Conservation (phyloP, 2,113 vertebrate genomes). For the Chaetodon trifascialis region DNA sequence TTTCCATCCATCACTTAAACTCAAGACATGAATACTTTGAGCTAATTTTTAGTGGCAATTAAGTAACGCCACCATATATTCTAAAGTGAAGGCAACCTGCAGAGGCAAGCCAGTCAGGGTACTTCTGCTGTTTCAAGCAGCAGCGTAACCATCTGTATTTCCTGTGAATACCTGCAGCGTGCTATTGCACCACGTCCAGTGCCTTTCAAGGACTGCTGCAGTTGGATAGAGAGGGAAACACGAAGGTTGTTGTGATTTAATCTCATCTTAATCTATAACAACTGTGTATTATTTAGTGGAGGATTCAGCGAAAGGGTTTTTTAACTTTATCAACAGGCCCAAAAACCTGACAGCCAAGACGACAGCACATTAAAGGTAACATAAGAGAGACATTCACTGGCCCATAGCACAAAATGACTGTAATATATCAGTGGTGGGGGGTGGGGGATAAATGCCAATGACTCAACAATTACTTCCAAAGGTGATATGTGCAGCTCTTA, state of each 20-base stretch:
- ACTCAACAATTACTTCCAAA: conserved; percentile 36
- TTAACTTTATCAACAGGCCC: neutral
- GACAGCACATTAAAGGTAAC: neutral
- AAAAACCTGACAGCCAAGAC: conserved; percentile 10
- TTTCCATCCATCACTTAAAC: neutral
- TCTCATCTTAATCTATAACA: conserved; percentile 4
- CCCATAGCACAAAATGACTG: neutral
- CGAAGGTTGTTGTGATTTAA: neutral
- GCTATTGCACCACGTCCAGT: neutral
- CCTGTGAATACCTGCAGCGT: neutral
- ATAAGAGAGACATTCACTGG: conserved; percentile 18
- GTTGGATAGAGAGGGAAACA: neutral
- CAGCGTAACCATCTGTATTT: neutral
- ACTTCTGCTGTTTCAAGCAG: conserved; percentile 3
- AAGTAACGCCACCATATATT: neutral
- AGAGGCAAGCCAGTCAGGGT: neutral
- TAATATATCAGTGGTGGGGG: conserved; percentile 1
- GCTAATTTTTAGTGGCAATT: neutral
- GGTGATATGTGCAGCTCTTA: conserved; percentile 37
- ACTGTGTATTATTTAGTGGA: neutral
- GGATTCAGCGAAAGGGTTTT: neutral
- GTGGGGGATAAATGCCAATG: conserved; percentile 39
- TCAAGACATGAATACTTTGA: conserved; percentile 3
- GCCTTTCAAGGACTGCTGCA: neutral
- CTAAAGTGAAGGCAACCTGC: neutral